A percentile compares a stretch with the other conserved stretches of the same genome.
phyloP scores from a whole-genome alignment of 2,888 invertebrate species.

The Pseudococcus jackbeardsleyi region DNA sequence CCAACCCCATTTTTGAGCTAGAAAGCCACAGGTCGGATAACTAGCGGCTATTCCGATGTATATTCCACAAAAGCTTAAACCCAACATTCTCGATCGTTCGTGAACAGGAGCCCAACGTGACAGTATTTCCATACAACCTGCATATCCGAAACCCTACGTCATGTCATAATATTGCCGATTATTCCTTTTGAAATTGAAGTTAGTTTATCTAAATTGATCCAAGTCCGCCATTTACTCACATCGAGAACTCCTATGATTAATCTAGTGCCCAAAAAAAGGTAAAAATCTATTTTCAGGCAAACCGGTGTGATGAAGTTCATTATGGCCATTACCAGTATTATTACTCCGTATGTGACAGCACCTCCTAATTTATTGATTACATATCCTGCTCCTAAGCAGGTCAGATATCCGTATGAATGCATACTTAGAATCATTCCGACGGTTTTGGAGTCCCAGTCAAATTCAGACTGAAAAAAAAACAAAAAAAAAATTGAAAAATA shows the following conservation, averaged over 20 bases:
- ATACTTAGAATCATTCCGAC: neutral
- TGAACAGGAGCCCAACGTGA: constrained; percentile 40
- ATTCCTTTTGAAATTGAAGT: too few relatives aligned
- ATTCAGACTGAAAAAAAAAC: neutral
- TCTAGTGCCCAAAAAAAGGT: neutral
- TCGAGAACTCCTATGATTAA: neutral
- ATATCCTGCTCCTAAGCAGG: neutral
- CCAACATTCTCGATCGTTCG: constrained; percentile 22
- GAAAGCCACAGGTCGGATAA: constrained; percentile 46
- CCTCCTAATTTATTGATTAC: neutral
- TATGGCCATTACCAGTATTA: neutral
- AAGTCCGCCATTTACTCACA: neutral
- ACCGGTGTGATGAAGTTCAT: neutral
- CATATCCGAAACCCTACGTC: neutral
- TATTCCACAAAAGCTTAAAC: neutral
- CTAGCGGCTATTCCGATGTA: constrained; percentile 25
- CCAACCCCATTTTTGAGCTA: constrained; percentile 48
- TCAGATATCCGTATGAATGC: neutral
- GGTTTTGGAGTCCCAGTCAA: neutral
- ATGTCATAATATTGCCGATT: neutral
- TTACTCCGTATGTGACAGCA: neutral
- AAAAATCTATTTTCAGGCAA: neutral
- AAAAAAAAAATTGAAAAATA: neutral
- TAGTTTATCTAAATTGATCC: neutral
- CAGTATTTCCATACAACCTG: constrained; percentile 31